Base-by-base conservation (phyloP, 1,140 invertebrate genomes). In the Drosophila suzukii region DNA sequence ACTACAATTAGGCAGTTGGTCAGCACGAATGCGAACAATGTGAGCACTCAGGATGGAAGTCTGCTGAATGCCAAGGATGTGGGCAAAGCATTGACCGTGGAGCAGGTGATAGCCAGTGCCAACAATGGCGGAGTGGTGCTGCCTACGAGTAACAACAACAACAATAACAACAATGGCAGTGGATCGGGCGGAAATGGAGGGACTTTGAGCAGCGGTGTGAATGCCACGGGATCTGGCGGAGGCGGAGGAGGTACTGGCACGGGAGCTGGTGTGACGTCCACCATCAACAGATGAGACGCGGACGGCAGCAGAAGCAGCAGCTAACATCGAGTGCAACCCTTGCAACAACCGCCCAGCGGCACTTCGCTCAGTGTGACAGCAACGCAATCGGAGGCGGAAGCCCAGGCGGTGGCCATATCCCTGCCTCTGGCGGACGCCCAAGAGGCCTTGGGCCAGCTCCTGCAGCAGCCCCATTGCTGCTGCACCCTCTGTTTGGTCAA, bases 271-370 rank as follows among this genome's bases (percentile, higher is more conserved):
- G 77, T 83, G 15, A 81, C 84, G 53, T 76, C 90, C 44, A 86
- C 85, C 47, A 90, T 91, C 72, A 91, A 91, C 58, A 91, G 90
- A 91, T 91, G 90, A 91, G 90, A 91, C 77, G 62, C 73, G 82
- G 80, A 78, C n/a, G 66, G 44, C 49, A 61, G 50, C 67, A 86
- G 90, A 80, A 56, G 36, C 56, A 73, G 34, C 61, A 91, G 90
- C 86, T 91, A 91, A 91, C 90, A 84, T 78, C 81, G 72, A 90
- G 63, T 71, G 44, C 61, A 54, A 43, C 47, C 59, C 68, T 65
- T 83, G 13, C 65, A 61, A 51, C 58, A 61, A 55, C 58, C 81
- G 63, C 80, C 84, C 73, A 59, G 63, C 38, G 73, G 73, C 72
- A 75, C 75, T 43, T 72, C 73, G 61, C 66, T 86, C 56, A 85